Base-by-base conservation (phyloP, 2,797 vertebrate genomes). In the Hapalemur alaotrensis region DNA sequence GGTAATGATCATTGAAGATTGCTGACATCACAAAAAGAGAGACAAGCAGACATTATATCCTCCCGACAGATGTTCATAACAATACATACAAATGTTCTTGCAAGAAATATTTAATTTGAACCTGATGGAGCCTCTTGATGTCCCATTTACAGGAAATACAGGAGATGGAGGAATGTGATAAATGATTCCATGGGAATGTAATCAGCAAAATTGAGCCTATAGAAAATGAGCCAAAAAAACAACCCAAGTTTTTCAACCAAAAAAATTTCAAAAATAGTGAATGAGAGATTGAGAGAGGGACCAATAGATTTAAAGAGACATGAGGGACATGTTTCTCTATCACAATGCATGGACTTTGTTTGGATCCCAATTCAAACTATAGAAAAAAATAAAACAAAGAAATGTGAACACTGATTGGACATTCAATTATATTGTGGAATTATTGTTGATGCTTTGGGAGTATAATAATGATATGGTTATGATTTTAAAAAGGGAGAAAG, bases 71-170 rank as follows among this genome's bases (percentile, higher is more conserved):
- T 43, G 30, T 59, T 73, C 38, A 14, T 82, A 78, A 17, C 35
- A 59, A n/a, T 18, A 65, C 43, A 67, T 89, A 81, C 30, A 54
- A 84, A 28, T 63, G 78, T 75, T 84, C 46, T 30, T 88, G 76
- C 52, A 65, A 87, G 80, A 95, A 89, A 61, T 30, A 57, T 35
- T 92, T 67, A 59, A 70, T 80, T 43, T 69, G 59, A 89, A 86
- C 15, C 41, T 67, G 13, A 84, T 2, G 59, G 61, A 89, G 63
- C 12, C 23, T 91, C 41, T 50, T 75, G 25, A 79, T 63, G 67
- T 94, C n/a, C 75, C 28, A 93, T 91, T 86, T 79, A 73, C 20
- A 43, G 79, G 41, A 89, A 91, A 78, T 89, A 52, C 30, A 87
- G 52, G 50, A 57, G 30, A 92, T 20, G 57, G 70, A 81, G 9